Conservation (phyloP, 2,888 invertebrate species). For the Hermaeophaga mercurialis region DNA sequence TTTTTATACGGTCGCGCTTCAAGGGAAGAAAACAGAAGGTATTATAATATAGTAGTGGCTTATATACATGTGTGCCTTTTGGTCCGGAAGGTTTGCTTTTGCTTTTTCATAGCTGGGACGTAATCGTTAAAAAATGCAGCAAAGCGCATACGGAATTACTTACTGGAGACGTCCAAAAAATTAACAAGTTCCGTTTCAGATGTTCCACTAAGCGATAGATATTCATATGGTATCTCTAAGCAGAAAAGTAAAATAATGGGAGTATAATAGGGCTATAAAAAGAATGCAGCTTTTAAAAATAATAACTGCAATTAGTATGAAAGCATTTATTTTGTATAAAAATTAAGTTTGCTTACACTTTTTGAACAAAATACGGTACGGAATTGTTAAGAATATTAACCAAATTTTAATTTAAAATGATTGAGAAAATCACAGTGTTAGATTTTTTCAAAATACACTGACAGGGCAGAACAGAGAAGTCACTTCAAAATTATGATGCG, state of each 20-base stretch:
- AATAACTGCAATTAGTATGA: slow-evolving; percentile 5
- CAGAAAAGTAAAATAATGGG: slow-evolving; percentile 9
- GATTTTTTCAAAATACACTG: too few species aligned
- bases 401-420: too few species aligned
- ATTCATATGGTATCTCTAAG: slow-evolving; percentile 3
- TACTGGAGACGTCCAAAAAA: slow-evolving; percentile 27
- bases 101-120: slow-evolving; percentile 26
- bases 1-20: slow-evolving; percentile 38
- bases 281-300: slow-evolving; percentile 14
- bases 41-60: slow-evolving; percentile 25
- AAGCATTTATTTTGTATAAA: background rate
- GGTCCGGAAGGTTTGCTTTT: slow-evolving; percentile 21
- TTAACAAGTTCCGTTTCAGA: slow-evolving; percentile 24
- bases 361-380: too few species aligned
- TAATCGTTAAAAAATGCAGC: slow-evolving; percentile 34
- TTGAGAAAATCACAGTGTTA: too few species aligned
- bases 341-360: too few species aligned
- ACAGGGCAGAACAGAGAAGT: too few species aligned
- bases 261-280: background rate
- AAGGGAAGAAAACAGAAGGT: slow-evolving; percentile 34
- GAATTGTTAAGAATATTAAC: too few species aligned
- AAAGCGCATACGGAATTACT: slow-evolving; percentile 29
- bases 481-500: too few species aligned
- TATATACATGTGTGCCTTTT: slow-evolving; percentile 20
- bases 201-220: slow-evolving; percentile 5